phyloP scores from a whole-genome alignment of 1,140 invertebrate genomes.

The Aleiodes sp. region DNA sequence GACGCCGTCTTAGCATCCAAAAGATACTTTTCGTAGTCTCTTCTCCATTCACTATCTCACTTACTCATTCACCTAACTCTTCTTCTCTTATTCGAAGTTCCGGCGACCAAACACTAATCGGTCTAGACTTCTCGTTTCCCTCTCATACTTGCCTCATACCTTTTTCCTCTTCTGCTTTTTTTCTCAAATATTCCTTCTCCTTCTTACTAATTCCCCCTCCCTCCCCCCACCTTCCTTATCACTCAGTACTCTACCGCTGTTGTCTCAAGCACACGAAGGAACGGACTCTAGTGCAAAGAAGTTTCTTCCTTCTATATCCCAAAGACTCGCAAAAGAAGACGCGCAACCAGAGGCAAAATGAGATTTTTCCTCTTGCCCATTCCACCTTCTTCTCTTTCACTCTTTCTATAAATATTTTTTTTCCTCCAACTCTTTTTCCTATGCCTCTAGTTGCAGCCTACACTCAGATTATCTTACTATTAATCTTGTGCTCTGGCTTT shows the following conservation, averaged over 20 bases:
- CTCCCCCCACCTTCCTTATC: background rate
- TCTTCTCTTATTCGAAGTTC: slow-evolving; percentile 43
- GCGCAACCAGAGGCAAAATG: background rate
- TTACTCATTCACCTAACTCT: slow-evolving; percentile 12
- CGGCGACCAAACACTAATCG: slow-evolving; percentile 55
- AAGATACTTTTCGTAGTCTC: slow-evolving; percentile 6
- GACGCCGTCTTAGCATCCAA: slow-evolving; percentile 37
- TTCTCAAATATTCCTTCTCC: slow-evolving; percentile 3
- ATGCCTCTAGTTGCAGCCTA: background rate
- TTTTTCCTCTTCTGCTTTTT: background rate
- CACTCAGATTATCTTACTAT: slow-evolving; percentile 25
- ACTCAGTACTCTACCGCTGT: background rate
- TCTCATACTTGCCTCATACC: slow-evolving; percentile 14
- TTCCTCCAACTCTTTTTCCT: background rate
- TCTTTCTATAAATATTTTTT: background rate
- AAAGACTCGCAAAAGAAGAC: background rate
- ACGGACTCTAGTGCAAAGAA: slow-evolving; percentile 29
- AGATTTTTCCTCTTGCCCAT: slow-evolving; percentile 30
- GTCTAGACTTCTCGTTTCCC: slow-evolving; percentile 50
- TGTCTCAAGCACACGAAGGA: slow-evolving; percentile 24
- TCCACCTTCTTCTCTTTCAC: slow-evolving; percentile 19
- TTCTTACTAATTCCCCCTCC: slow-evolving; percentile 27
- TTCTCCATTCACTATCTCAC: slow-evolving; percentile 19
- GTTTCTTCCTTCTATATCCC: slow-evolving; percentile 13
- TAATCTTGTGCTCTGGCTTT: slow-evolving; percentile 22